These are phyloP conservation scores for Vanessa tameamea DNA, from an alignment of 1,140 invertebrate genomes.

Conservation along the genomic window DNA sequence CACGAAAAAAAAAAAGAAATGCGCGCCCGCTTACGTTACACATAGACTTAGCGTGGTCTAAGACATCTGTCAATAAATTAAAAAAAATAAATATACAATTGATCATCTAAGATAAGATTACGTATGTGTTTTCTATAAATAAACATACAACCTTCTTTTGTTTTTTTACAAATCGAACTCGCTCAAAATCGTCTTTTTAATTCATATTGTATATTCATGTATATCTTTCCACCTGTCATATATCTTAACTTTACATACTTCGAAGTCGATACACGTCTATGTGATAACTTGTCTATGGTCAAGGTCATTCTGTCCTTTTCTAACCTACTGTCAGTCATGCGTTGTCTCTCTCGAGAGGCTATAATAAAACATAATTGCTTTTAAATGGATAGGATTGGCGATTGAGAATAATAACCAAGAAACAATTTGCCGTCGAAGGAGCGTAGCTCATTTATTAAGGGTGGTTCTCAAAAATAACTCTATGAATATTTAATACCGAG, in stretches of 20 bases:
- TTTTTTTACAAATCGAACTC: background rate
- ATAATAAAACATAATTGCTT: constrained; percentile 81
- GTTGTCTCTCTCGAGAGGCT: constrained; percentile 52
- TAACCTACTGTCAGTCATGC: constrained; percentile 34
- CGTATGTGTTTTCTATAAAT: too few species aligned
- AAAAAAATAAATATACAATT: background rate
- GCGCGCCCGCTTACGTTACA: constrained; percentile 5
- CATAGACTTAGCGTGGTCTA: constrained; percentile 3
- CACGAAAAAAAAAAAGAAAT: constrained; percentile 48
- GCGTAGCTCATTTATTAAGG: constrained; percentile 53
- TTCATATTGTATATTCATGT: background rate
- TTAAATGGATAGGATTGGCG: constrained; percentile 80
- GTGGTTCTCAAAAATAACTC: constrained; percentile 60
- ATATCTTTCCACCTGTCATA: background rate
- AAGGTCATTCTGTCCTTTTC: constrained; percentile 47
- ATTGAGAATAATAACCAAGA: constrained; percentile 66
- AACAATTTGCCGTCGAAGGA: constrained; percentile 70
- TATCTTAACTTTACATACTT: background rate
- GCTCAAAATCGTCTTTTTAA: background rate
- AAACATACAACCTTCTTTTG: background rate
- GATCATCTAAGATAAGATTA: too few species aligned
- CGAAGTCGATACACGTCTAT: constrained; percentile 8
- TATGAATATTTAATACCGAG: constrained; percentile 66
- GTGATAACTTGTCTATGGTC: constrained; percentile 50
- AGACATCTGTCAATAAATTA: constrained; percentile 3